phyloP scores from a whole-genome alignment of 2,888 invertebrate species.

The Vanessa cardui region DNA sequence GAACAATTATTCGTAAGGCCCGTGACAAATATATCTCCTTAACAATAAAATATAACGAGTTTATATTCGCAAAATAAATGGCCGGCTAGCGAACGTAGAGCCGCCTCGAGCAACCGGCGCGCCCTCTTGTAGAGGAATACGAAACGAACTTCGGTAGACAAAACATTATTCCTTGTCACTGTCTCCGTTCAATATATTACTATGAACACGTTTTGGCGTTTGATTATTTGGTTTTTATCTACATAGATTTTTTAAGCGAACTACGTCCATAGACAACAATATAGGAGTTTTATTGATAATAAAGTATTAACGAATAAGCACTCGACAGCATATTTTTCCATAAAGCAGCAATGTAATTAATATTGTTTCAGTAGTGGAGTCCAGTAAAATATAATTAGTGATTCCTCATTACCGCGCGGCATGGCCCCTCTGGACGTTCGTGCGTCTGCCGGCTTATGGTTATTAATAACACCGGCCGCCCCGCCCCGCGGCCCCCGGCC shows the following conservation, averaged over 20 bases:
- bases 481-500: slow-evolving; percentile 59
- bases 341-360: slow-evolving; percentile 58
- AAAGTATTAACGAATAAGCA: slow-evolving; percentile 14
- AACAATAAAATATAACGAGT: slow-evolving; percentile 78
- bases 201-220: slow-evolving; percentile 2
- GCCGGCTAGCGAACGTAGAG: slow-evolving; percentile 68
- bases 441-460: slow-evolving; percentile 83
- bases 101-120: slow-evolving; percentile 74
- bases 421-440: slow-evolving; percentile 82
- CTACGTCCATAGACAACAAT: not conserved
- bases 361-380: slow-evolving; percentile 73
- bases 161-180: slow-evolving; percentile 65
- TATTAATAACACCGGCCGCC: slow-evolving; percentile 78
- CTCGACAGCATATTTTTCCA: slow-evolving; percentile 30
- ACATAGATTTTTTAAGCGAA: not conserved
- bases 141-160: slow-evolving; percentile 64
- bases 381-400: slow-evolving; percentile 83
- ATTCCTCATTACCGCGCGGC: slow-evolving; percentile 81
- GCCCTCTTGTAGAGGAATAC: slow-evolving; percentile 73
- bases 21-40: slow-evolving; percentile 79
- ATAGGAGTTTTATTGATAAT: slow-evolving; percentile 15
- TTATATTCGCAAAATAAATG: slow-evolving; percentile 65
- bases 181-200: slow-evolving; percentile 45
- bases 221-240: not conserved
- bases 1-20: slow-evolving; percentile 71